Evolutionary conservation across 1,140 invertebrate species (phyloP).

Genomic region (Drosophila miranda): DNA sequence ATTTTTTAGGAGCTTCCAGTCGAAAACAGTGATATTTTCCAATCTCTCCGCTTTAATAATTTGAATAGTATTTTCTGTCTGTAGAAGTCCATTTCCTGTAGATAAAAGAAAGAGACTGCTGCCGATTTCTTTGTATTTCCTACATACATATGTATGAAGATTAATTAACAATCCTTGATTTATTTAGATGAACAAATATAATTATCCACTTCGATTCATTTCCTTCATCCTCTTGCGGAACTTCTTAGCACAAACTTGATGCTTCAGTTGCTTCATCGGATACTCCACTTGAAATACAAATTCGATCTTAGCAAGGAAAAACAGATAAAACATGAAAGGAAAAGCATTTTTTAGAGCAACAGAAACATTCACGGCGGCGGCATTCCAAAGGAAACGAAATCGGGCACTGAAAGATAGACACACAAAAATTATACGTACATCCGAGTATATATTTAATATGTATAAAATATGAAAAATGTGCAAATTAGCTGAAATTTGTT

Average conservation of each 20-base stretch:
- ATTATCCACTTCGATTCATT: too few species aligned
- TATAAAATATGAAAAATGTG: slow-evolving; percentile 49
- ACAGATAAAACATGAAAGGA: slow-evolving; percentile 8
- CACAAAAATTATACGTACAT: slow-evolving; percentile 9
- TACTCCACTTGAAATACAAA: slow-evolving; percentile 13
- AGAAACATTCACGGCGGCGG: background rate
- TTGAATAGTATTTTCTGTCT: too few species aligned
- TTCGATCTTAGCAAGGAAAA: slow-evolving; percentile 14
- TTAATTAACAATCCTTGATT: too few species aligned
- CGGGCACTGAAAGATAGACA: slow-evolving; percentile 26
- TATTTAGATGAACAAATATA: too few species aligned
- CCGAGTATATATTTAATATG: slow-evolving; percentile 2
- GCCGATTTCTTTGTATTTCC: too few species aligned
- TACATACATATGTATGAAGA: too few species aligned
- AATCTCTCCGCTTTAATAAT: too few species aligned
- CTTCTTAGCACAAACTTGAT: slow-evolving; percentile 2
- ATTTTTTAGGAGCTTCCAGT: too few species aligned
- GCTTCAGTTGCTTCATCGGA: slow-evolving; percentile 16
- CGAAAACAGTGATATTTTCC: too few species aligned
- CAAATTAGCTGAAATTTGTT: slow-evolving; percentile 74
- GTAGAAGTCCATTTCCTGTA: too few species aligned
- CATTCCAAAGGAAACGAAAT: slow-evolving; percentile 44
- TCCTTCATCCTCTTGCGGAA: slow-evolving; percentile 19
- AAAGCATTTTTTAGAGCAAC: too few species aligned
- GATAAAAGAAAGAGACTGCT: too few species aligned